Evolutionary conservation across 2,113 vertebrate species (phyloP).

Genomic region (Myanophis thanlyinensis): DNA sequence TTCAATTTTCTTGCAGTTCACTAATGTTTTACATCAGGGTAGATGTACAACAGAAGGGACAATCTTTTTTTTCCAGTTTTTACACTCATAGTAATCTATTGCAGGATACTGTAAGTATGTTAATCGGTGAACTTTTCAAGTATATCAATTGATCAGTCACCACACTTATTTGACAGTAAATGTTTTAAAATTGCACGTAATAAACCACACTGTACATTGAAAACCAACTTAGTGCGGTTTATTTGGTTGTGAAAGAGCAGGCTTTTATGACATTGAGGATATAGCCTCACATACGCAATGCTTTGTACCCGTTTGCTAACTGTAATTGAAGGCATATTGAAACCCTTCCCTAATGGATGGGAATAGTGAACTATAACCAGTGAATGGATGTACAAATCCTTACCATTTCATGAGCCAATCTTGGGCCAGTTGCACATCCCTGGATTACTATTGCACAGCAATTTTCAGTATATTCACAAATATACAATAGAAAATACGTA

Average conservation of each 20-base stretch:
- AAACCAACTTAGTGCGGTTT: not conserved
- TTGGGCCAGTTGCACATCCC: not conserved
- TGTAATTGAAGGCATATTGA: not conserved
- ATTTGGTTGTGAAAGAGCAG: not conserved
- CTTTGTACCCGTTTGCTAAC: not conserved
- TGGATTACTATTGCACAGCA: not conserved
- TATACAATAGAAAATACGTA: not conserved
- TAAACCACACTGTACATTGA: not conserved
- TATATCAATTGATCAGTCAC: not conserved
- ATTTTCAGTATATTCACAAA: not conserved
- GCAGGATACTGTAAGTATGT: not conserved
- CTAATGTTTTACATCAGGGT: not conserved
- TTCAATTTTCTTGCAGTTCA: not conserved
- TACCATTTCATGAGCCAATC: not conserved
- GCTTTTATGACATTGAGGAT: not conserved
- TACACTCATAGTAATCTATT: not conserved
- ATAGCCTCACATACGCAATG: not conserved
- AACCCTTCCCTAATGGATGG: not conserved
- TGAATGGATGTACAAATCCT: not conserved
- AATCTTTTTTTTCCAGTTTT: not conserved
- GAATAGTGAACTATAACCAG: not conserved
- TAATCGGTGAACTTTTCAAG: not conserved
- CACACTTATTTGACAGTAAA: not conserved
- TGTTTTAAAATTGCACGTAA: not conserved
- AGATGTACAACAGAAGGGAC: not conserved